Evolutionary conservation across 2,888 invertebrate species (phyloP), one percentile per base, ranked within the genome.

Genomic region (Ectemnius lituratus): DNA sequence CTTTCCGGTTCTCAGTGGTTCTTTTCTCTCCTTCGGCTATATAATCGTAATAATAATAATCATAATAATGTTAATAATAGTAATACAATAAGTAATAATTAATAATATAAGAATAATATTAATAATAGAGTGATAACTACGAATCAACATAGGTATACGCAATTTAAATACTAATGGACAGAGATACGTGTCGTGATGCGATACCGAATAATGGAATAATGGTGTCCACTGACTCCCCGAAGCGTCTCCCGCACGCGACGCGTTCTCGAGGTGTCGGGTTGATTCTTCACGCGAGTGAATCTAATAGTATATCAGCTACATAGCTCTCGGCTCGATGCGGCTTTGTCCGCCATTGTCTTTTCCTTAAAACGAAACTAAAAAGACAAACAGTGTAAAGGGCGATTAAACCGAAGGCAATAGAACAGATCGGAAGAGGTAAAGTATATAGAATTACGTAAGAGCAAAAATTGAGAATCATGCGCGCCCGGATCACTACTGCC

Each of bases 101-200:
- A 72, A 70, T 65, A 67, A 62, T 76, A 72, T 75, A 76, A 68
- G 62, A 68, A 63, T 74, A 73, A 78, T 73, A 61, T 63, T 62
- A 73, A 73, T 76, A 79, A 70, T 75, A 72, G 37, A 37, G 37
- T 37, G 37, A 76, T 77, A 76, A 72, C 64, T 82, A 81, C 47
- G 62, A 76, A 75, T 81, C 73, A 78, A 83, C 81, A 74, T 72
- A 83, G 76, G 66, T 71, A 61, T 75, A 76, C 68, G 81, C 63
- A 76, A 72, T 73, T 76, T 83, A 82, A 82, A 79, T 83, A 78
- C 77, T 82, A 82, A 70, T 82, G 81, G 79, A 82, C 82, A 82
- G 37, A 37, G 74, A 79, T 75, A 73, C 23, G 61, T 37, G 37
- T 76, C 73, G 76, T 79, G 76, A 72, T 78, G 79, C 74, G 69